These are phyloP conservation scores for Ophraella communa DNA, from an alignment of 2,888 invertebrate species.

Conservation along the genomic window DNA sequence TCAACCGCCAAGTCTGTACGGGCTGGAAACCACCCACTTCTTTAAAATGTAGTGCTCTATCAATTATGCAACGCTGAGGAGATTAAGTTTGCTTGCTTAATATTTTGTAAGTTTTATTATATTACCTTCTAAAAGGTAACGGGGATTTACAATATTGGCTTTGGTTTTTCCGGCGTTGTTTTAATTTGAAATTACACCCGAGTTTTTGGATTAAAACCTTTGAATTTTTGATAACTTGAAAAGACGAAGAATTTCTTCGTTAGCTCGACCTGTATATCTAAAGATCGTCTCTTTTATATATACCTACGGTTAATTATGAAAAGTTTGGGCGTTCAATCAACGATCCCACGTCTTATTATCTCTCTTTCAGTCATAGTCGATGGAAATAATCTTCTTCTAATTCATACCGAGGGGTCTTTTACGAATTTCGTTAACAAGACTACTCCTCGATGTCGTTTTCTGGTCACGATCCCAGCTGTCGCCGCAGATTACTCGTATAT, in stretches of 20 bases:
- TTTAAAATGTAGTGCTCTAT: conserved; percentile 38
- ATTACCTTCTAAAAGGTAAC: conserved; percentile 2
- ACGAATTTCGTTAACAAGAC: conserved; percentile 35
- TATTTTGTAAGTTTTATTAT: conserved; percentile 7
- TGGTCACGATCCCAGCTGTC: conserved; percentile 60
- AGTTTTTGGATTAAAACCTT: background rate
- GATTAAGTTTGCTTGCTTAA: conserved; percentile 15
- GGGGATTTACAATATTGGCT: background rate
- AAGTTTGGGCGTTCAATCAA: background rate
- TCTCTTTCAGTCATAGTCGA: conserved; percentile 30
- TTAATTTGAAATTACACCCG: background rate
- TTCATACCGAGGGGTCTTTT: conserved; percentile 17
- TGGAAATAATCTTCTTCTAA: conserved; percentile 37
- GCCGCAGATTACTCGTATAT: conserved; percentile 58
- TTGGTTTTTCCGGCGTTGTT: background rate
- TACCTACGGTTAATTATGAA: background rate
- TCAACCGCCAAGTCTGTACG: background rate
- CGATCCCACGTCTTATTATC: conserved; percentile 11
- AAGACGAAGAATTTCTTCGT: too few species aligned
- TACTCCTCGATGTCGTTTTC: conserved; percentile 54
- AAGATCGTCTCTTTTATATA: too few species aligned
- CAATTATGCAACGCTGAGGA: conserved; percentile 40
- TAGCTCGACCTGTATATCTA: too few species aligned
- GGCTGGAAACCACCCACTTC: conserved; percentile 19
- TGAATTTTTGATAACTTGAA: background rate